These are phyloP conservation scores for Zelleria hepariella DNA, from an alignment of 2,888 invertebrate genomes.

Conservation along the genomic window DNA sequence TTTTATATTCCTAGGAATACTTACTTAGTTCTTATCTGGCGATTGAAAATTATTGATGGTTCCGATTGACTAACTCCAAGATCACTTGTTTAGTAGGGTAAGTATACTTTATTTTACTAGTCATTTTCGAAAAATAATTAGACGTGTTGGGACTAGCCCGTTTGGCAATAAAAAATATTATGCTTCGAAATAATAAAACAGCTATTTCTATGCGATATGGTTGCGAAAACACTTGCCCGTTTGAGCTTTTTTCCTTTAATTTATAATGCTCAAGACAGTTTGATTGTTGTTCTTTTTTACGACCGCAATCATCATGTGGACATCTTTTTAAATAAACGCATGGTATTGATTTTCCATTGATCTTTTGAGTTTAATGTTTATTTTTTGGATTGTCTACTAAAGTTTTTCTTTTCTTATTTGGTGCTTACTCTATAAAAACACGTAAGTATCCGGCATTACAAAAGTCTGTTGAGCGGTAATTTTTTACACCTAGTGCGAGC, in stretches of 20 bases:
- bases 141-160: background rate
- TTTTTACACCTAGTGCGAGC: too few species aligned
- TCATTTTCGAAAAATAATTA: too few species aligned
- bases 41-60: too few species aligned
- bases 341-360: background rate
- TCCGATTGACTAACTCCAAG: too few species aligned
- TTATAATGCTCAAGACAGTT: background rate
- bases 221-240: background rate
- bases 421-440: too few species aligned
- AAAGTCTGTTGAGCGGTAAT: too few species aligned
- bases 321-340: too few species aligned
- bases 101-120: too few species aligned
- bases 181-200: background rate
- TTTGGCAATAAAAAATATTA: background rate
- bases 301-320: background rate
- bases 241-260: background rate
- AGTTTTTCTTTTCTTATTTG: background rate
- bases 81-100: too few species aligned
- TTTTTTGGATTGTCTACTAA: background rate
- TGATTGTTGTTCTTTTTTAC: background rate
- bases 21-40: too few species aligned
- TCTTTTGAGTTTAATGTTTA: background rate
- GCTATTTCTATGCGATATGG: background rate
- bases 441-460: too few species aligned
- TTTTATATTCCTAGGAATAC: too few species aligned